Conservation (phyloP, 2,113 vertebrate genomes). For the Hystrix brachyura region DNA sequence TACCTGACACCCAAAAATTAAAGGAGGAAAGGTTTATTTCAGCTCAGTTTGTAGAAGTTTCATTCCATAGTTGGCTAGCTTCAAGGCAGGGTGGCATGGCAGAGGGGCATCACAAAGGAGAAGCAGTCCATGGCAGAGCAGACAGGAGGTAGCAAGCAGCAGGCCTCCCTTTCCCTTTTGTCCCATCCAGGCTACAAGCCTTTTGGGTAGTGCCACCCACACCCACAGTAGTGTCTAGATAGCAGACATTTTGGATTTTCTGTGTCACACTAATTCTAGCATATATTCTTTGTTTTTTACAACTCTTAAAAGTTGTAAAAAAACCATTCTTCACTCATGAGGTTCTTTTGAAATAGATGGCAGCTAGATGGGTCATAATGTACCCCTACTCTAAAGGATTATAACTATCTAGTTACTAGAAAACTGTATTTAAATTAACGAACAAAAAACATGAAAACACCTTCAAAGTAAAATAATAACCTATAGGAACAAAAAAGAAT, state of each 20-base stretch:
- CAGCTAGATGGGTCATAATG: neutral
- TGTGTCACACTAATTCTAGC: neutral
- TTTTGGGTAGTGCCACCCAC: neutral
- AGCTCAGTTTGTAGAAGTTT: neutral
- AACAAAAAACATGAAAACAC: constrained; percentile 30
- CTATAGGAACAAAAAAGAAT: constrained; percentile 24
- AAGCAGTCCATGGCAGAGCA: neutral
- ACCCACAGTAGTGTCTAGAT: neutral
- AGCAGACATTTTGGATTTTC: constrained; percentile 2
- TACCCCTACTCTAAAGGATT: constrained; percentile 8
- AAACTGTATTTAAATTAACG: constrained; percentile 52
- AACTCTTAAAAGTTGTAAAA: neutral
- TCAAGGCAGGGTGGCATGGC: neutral
- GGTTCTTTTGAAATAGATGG: constrained; percentile 30
- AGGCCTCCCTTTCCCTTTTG: neutral
- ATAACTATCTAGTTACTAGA: constrained; percentile 40
- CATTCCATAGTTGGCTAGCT: neutral
- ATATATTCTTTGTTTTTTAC: constrained; percentile 33
- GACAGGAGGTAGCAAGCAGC: neutral
- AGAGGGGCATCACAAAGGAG: neutral
- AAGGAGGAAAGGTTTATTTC: neutral
- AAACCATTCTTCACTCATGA: neutral
- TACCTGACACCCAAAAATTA: neutral
- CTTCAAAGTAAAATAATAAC: constrained; percentile 31
- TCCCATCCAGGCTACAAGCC: neutral